Evolutionary conservation across 2,797 vertebrate genomes (phyloP).

Genomic region (Centropyge bicolor): DNA sequence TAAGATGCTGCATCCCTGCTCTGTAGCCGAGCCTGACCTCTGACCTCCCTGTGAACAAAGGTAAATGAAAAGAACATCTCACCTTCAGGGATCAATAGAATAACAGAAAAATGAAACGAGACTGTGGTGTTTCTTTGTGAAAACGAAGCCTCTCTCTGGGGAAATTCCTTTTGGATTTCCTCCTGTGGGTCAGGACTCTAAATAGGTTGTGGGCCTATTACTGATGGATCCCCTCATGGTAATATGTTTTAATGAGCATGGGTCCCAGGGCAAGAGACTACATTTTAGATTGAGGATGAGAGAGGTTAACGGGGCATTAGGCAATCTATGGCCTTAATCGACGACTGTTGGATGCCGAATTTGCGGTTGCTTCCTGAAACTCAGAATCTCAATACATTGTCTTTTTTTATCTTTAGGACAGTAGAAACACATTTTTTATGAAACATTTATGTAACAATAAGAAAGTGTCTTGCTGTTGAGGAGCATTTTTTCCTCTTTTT

Average conservation of each 20-base stretch:
- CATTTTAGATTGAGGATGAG: conserved; percentile 41
- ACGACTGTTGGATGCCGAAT: not conserved
- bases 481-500: not conserved
- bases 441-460: not conserved
- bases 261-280: conserved; percentile 59
- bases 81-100: conserved; percentile 54
- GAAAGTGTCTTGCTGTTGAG: not conserved
- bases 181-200: conserved; percentile 63
- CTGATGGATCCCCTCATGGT: conserved; percentile 67
- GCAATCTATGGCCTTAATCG: conserved; percentile 16
- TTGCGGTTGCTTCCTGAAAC: not conserved
- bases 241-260: conserved; percentile 69
- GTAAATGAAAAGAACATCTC: conserved; percentile 22
- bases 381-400: not conserved
- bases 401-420: not conserved
- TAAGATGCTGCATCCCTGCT: not conserved
- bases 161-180: conserved; percentile 59
- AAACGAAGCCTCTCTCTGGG: conserved; percentile 64
- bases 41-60: conserved; percentile 45
- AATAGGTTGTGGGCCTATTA: conserved; percentile 74
- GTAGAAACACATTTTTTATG: not conserved
- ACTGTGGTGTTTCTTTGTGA: conserved; percentile 48
- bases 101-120: conserved; percentile 47
- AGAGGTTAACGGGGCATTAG: conserved; percentile 21
- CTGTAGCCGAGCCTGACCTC: conserved; percentile 41